A percentile compares a stretch with the other conserved stretches of the same genome.
These are phyloP conservation scores for Hypsopygia costalis DNA, from an alignment of 2,888 invertebrate species.

Conservation along the genomic window DNA sequence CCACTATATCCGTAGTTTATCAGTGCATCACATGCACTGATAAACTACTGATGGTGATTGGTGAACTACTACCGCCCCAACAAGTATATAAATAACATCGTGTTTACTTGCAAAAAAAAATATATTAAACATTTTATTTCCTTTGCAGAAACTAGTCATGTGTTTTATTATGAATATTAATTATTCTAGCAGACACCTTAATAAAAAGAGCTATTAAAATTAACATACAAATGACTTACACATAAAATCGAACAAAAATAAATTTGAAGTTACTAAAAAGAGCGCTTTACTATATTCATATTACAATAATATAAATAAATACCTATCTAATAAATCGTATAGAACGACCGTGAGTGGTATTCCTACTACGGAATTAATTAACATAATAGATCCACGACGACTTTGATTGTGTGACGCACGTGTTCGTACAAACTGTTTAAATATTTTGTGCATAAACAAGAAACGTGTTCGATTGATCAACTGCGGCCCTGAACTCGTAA, in stretches of 20 bases:
- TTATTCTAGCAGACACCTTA: no score
- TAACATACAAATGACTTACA: not conserved
- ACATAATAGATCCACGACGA: conserved; percentile 33
- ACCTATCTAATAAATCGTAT: conserved; percentile 6
- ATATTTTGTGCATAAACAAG: conserved; percentile 40
- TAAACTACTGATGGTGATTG: no score
- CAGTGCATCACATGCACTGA: no score
- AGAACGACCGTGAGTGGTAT: conserved; percentile 18
- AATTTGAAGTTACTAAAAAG: not conserved
- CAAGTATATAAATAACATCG: no score
- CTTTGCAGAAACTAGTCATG: no score
- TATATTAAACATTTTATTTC: no score
- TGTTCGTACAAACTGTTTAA: conserved; percentile 37
- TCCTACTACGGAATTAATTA: conserved; percentile 32
- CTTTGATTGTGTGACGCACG: conserved; percentile 35
- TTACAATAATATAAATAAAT: no score
- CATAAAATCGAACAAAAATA: not conserved
- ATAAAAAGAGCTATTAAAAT: not conserved
- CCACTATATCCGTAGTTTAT: no score
- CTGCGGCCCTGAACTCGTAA: conserved; percentile 54
- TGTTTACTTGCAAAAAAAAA: no score
- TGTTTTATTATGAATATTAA: no score
- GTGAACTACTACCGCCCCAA: no score
- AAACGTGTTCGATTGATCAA: conserved; percentile 37
- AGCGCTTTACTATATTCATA: no score